Evolutionary conservation across 2,113 vertebrate genomes (phyloP), one percentile per base, ranked within the genome.

Genomic region (Myotis lucifugus): DNA sequence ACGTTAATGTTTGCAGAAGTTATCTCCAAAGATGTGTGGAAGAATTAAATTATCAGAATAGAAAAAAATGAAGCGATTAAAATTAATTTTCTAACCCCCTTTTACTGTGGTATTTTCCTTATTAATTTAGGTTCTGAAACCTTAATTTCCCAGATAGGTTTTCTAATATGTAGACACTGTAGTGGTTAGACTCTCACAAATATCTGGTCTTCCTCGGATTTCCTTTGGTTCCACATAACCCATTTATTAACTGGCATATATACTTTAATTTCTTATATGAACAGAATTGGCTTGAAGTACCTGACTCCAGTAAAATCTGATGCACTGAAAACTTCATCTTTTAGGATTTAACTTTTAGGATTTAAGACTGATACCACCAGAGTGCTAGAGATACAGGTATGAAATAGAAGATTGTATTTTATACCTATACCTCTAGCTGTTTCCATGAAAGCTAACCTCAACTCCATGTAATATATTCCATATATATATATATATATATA

Each of bases 191-290:
- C 23, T 83, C 18, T 67, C 21, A 67, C 12, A 83, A 77, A 67
- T 66, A 77, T 11, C 88, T 72, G 42, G 42, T 66, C 61, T 32
- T 85, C 21, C 34, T 81, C 59, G 61, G 21, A 48, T 82, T 72
- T 59, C n/a, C 48, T 76, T 27, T 40, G 9, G 32, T n/a, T 77
- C 3, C 21, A 72, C 40, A 83, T 72, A 56, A 40, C 61, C 27
- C 13, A 54, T 66, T 64, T 8, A 82, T 85, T 95, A 66, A 78
- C 73, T 82, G 59, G 2, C 37, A 66, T 46, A 64, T 76, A 61
- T 84, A 59, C 34, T 88, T 81, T 73, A 91, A 88, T 85, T 54
- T 84, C 73, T 76, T 77, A 50, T 14, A 61, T 91, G 32, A 90
- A 40, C 34, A 64, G 52, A 89, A 56, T 37, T 94, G 74, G 21